phyloP scores from a whole-genome alignment of 1,140 invertebrate genomes.

The Triops longicaudatus region DNA sequence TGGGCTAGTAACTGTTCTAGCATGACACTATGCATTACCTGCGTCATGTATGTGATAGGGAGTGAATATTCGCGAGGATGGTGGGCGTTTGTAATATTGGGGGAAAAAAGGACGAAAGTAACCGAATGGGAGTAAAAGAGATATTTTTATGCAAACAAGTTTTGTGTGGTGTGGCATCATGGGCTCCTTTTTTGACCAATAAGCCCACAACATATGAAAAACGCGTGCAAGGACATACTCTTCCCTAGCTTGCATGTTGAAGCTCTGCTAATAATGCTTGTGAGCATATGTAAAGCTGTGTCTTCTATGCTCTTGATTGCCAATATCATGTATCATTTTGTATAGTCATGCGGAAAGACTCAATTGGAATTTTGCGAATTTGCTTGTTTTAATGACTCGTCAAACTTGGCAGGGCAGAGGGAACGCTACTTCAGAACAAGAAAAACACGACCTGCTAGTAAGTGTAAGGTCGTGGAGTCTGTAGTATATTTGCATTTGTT shows the following conservation, averaged over 20 bases:
- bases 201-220: not conserved
- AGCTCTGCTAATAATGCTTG: not conserved
- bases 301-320: not conserved
- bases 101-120: not conserved
- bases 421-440: not conserved
- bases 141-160: not conserved
- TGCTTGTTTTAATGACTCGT: not conserved
- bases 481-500: no score
- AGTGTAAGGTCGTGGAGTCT: no score
- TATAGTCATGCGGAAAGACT: conserved; percentile 12
- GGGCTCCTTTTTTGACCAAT: conserved; percentile 1
- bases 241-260: not conserved
- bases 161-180: not conserved
- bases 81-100: not conserved
- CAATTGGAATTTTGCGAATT: not conserved
- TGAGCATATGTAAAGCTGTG: not conserved
- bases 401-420: not conserved
- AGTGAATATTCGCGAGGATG: not conserved
- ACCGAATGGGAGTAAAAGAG: not conserved
- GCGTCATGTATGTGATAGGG: conserved; percentile 14
- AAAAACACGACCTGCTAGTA: no score
- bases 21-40: conserved; percentile 12
- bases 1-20: conserved; percentile 5
- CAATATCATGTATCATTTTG: conserved; percentile 6
- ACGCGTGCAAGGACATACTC: not conserved